A percentile compares a stretch with the other conserved stretches of the same genome.
Conservation (phyloP, 1,140 invertebrate species). For the Spodoptera frugiperda region DNA sequence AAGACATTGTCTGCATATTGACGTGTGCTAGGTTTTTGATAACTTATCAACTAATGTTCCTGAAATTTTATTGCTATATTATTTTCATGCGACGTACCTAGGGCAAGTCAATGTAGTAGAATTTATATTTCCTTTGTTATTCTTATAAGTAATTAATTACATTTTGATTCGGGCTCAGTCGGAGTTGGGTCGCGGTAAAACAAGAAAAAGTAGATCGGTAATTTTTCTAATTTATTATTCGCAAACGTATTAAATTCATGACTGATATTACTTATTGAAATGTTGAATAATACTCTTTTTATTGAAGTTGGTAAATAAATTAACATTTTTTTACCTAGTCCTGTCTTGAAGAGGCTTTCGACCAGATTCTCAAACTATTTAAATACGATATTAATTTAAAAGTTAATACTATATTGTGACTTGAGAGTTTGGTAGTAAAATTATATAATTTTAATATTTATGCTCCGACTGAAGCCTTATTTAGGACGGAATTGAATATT, state of each 20-base stretch:
- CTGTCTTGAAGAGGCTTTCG: too few species aligned
- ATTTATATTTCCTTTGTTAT: background rate
- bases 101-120: slow-evolving; percentile 15
- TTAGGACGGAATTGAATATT: slow-evolving; percentile 40
- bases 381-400: too few species aligned
- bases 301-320: too few species aligned
- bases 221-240: too few species aligned
- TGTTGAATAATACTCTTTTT: too few species aligned
- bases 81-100: background rate
- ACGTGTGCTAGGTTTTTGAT: background rate
- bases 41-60: background rate
- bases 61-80: background rate
- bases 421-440: background rate
- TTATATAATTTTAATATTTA: background rate
- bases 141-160: background rate
- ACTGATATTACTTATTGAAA: too few species aligned
- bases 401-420: too few species aligned
- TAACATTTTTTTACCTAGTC: too few species aligned
- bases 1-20: background rate
- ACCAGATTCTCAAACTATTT: too few species aligned
- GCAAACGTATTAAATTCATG: too few species aligned
- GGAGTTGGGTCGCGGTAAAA: background rate
- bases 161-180: slow-evolving; percentile 17
- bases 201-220: too few species aligned
- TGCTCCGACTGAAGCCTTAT: slow-evolving; percentile 29